Base-by-base conservation (phyloP, 2,797 vertebrate genomes). In the Semaprochilodus insignis region DNA sequence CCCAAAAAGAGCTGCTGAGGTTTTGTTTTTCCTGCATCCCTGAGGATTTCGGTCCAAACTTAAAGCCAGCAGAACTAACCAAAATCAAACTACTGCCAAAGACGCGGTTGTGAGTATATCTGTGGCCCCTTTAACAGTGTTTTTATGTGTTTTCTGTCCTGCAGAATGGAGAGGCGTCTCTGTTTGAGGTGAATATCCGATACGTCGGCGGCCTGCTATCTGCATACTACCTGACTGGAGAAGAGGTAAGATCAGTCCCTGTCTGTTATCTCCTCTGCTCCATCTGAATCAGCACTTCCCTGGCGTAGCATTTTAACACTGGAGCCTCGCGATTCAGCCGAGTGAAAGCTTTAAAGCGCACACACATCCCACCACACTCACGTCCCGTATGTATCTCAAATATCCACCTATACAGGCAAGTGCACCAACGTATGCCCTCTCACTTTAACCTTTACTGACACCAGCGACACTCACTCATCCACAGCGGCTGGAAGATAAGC, bases 111-210 rank as follows among this genome's bases (percentile, higher is more conserved):
- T 13, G 10, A 44, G 10, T 44, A 10, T 44, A 44, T 48, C 1
- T 10, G 11, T 13, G 44, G 44, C 44, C 44, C 44, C 4, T 44
- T 48, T 48, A 48, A 11, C 15, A 1, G 6, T 34, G 62, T 27
- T 27, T 1, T 31, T 31, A 31, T 65, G 1, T 69, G 66, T 70
- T 13, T 23, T 70, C 36, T 67, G 27, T 67, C 23, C 85, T 74
- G 84, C 93, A 99, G 98, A 99, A 96, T 0, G 97, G 98, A 55
- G 98, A 99, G 78, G 98, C 98, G 0, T 99, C 98, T 0, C 93
- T 99, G 89, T 99, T 99, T 69, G 98, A 99, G 94, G 98, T 99
- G 93, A 99, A 99, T 92, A 99, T 99, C 89, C 97, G 98, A 83
- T 99, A 97, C 66, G 94, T 99, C 0, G 98, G 98, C 23, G 98